Base-by-base conservation (phyloP, 2,797 vertebrate genomes). In the Eremophila alpestris region DNA sequence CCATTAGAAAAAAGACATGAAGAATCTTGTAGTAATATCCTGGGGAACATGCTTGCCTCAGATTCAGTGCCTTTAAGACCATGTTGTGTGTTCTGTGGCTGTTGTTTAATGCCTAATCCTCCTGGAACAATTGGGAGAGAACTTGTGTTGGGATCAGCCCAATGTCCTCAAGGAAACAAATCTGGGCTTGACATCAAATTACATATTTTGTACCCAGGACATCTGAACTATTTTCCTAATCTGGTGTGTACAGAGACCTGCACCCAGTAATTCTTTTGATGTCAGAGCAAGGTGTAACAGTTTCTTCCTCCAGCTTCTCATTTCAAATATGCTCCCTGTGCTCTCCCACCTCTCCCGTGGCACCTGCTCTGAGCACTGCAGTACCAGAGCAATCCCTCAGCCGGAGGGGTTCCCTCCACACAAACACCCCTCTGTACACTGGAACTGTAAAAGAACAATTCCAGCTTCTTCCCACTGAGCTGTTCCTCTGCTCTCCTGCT, bases 171-270 rank as follows among this genome's bases (percentile, higher is more conserved):
- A 83, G 80, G 86, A 97, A 89, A 94, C 84, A 94, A 95, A 97
- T 94, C 92, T 55, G 49, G 11, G 41, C 74, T 80, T 85, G 81
- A 90, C 88, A 93, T 67, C 55, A 90, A 81, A 94, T 96, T 94
- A 94, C 23, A 4, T 11, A 65, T 56, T 75, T 58, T 26, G 70
- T 62, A 68, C 46, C 78, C 62, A 48, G 46, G 75, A 94, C 79
- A 83, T 46, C 3, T 55, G 13, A 58, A 40, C 10, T 45, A 49
- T 91, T 94, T 93, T 93, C 75, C 41, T 87, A 91, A 93, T 68
- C 87, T 83, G 85, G 79, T 38, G 46, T 29, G 49, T 3, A 29
- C 22, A 34, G 36, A 82, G 74, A 88, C 86, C 88, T 62, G 43
- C 40, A 60, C 40, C 29, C 71, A 64, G 11, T 36, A 48, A 76